Conservation (phyloP, 1,140 invertebrate genomes). For the Atta colombica region DNA sequence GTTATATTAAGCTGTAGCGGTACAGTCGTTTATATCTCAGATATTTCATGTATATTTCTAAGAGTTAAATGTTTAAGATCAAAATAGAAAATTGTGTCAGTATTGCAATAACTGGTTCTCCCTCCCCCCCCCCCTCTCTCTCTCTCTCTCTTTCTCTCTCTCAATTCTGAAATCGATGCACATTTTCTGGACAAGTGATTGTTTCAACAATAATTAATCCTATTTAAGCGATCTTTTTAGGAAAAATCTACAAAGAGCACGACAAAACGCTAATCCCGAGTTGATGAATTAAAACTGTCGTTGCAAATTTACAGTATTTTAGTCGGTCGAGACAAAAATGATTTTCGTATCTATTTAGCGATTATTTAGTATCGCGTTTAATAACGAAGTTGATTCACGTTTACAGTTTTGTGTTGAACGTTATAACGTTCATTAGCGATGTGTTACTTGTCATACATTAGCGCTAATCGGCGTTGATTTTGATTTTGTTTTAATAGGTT, state of each 20-base stretch:
- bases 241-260: not conserved
- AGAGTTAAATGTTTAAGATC: not conserved
- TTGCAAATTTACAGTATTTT: not conserved
- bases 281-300: conserved; percentile 24
- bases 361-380: conserved; percentile 16
- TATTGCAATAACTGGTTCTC: not conserved
- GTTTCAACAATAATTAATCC: not conserved
- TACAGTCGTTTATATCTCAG: not conserved
- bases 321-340: not conserved
- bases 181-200: not conserved
- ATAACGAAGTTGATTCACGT: conserved; percentile 15
- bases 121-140: not conserved
- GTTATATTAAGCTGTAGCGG: not conserved
- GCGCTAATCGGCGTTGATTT: conserved; percentile 3
- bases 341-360: not conserved
- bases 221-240: not conserved
- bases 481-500: not conserved
- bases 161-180: not conserved
- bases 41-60: not conserved
- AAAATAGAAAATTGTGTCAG: conserved; percentile 1
- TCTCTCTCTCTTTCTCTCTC: not conserved
- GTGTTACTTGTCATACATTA: not conserved
- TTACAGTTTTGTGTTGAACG: not conserved
- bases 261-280: not conserved
- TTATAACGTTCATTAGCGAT: conserved; percentile 19